These are phyloP conservation scores for Eutolmus rufibarbis DNA, from an alignment of 2,888 invertebrate species.

Conservation along the genomic window DNA sequence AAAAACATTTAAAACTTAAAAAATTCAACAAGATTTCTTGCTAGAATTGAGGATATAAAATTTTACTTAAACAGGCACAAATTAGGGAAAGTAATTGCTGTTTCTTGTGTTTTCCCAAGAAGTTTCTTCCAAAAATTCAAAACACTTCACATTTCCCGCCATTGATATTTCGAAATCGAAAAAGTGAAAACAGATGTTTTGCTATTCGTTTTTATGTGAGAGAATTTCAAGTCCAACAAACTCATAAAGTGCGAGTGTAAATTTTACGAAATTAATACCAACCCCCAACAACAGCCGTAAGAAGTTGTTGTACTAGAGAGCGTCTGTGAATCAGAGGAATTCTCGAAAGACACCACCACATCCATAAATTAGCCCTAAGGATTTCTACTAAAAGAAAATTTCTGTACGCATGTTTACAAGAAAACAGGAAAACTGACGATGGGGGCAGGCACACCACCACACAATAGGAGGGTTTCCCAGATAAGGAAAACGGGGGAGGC, in stretches of 20 bases:
- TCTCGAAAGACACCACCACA: neutral
- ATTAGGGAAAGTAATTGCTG: no score
- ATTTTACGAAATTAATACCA: conserved; percentile 14
- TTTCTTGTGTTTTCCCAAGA: no score
- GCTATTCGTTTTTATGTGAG: conserved; percentile 18
- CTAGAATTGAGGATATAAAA: no score
- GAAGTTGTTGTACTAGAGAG: neutral
- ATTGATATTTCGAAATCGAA: neutral
- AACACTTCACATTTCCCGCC: neutral
- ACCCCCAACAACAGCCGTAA: neutral
- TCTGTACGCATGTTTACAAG: conserved; percentile 28
- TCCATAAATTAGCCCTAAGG: neutral
- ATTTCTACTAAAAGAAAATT: neutral
- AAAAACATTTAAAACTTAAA: no score
- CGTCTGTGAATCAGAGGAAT: neutral
- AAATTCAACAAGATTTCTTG: no score
- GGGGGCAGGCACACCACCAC: neutral
- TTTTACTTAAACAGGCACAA: no score
- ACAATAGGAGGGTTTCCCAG: neutral
- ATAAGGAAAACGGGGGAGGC: neutral
- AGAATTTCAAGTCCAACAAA: conserved; percentile 45
- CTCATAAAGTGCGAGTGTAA: conserved; percentile 37
- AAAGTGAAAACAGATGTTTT: conserved; percentile 37
- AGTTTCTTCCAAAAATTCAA: neutral
- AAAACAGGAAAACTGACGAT: neutral